Base-by-base conservation (phyloP, 2,113 vertebrate species). In the Aptenodytes patagonicus region DNA sequence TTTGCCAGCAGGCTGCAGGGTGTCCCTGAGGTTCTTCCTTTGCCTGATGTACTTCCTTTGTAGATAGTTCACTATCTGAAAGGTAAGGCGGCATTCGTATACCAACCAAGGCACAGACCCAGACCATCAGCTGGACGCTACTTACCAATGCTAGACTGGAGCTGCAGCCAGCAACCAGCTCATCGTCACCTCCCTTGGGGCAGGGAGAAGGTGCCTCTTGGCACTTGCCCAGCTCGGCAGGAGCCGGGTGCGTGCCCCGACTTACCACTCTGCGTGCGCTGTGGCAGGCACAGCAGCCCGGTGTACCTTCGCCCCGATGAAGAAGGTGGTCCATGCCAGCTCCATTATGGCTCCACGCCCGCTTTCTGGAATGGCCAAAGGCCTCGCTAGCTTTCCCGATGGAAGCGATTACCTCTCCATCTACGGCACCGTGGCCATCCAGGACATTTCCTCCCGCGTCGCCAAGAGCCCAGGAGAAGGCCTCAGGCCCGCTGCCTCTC, bases 111-210 rank as follows among this genome's bases (percentile, higher is more conserved):
- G 13, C 62, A 16, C 32, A 1, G 0, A 19, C 17, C 17, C 34
- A 40, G 58, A 32, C 40, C 62, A 38, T 20, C 55, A 51, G 17
- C 60, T 58, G 83, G 69, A 44, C 2, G 7, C n/a, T 40, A 31
- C 79, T 78, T 54, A 66, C 46, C 80, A 28, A 52, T 0, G 26
- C 40, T 20, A n/a, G n/a, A 8, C 17, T 1, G 2, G 62, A 64
- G 32, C 54, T 10, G 34, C 38, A 17, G 52, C 28, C 61, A 68
- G 61, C 36, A 15, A 11, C 14, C 32, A 58, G 60, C 34, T 28
- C 5, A 2, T 11, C 1, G 0, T 18, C 75, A 6, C 19, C 55
- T 19, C 9, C 42, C 28, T 0, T 3, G 69, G 38, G 40, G 11
- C 70, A 25, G 34, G 51, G 61, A 71, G 51, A 69, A 62, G 49